Conservation (phyloP, 2,113 vertebrate species). For the Leiothrix lutea region DNA sequence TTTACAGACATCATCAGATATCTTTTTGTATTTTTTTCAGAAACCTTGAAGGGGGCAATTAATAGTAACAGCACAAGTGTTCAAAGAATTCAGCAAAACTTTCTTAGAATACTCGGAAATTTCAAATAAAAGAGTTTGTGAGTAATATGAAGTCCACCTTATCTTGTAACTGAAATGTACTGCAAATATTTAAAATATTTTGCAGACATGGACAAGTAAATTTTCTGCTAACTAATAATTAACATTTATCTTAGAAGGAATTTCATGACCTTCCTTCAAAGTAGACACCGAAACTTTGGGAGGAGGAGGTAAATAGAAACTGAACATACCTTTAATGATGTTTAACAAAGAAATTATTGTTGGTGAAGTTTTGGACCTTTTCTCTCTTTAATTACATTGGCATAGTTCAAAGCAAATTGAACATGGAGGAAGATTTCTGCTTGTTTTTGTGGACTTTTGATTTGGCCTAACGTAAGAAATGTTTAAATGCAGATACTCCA, state of each 20-base stretch:
- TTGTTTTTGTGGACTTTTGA: background rate
- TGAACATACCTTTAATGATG: background rate
- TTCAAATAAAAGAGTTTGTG: background rate
- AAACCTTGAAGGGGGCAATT: background rate
- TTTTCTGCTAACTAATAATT: constrained; percentile 20
- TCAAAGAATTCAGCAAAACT: background rate
- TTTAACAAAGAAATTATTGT: constrained; percentile 13
- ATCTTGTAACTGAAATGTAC: background rate
- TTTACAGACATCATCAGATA: background rate
- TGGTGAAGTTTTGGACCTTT: background rate
- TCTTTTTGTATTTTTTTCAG: background rate
- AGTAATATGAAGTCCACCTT: background rate
- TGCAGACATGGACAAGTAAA: background rate
- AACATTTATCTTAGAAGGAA: constrained; percentile 4
- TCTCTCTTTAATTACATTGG: background rate
- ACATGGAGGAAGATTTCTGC: background rate
- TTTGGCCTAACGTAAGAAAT: background rate
- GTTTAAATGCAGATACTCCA: background rate
- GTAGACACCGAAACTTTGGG: background rate
- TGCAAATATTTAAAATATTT: background rate
- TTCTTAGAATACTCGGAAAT: background rate
- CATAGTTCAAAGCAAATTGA: background rate
- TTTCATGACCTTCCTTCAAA: background rate
- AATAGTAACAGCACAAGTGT: background rate
- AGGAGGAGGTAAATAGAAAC: background rate